These are phyloP conservation scores for Hydrocynus forskahlii DNA, from an alignment of 2,797 vertebrate genomes.

Conservation along the genomic window DNA sequence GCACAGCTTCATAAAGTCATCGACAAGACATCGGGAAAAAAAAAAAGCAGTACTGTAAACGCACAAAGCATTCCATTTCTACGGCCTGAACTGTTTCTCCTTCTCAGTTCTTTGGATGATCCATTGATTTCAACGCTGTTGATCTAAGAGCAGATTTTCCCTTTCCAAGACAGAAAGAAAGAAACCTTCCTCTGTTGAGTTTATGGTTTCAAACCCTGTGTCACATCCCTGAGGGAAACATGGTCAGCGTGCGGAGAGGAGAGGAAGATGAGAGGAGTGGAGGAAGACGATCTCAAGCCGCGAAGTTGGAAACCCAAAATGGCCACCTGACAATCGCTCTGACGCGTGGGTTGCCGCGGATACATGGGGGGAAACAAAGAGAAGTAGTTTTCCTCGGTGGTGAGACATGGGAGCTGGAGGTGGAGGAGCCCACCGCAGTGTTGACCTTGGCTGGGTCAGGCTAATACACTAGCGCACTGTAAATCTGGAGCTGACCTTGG, in stretches of 20 bases:
- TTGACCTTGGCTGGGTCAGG: slow-evolving; percentile 73
- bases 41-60: slow-evolving; percentile 34
- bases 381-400: slow-evolving; percentile 62
- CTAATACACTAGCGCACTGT: slow-evolving; percentile 56
- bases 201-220: slow-evolving; percentile 64
- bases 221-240: slow-evolving; percentile 58
- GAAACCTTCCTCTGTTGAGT: slow-evolving; percentile 63
- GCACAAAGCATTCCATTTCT: slow-evolving; percentile 56
- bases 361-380: slow-evolving; percentile 72
- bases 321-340: slow-evolving; percentile 65
- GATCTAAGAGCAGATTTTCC: slow-evolving; percentile 54
- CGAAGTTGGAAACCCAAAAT: slow-evolving; percentile 50
- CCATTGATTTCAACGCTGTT: slow-evolving; percentile 60
- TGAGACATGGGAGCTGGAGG: slow-evolving; percentile 44
- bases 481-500: slow-evolving; percentile 73
- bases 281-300: slow-evolving; percentile 51
- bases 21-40: slow-evolving; percentile 42
- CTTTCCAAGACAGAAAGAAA: slow-evolving; percentile 54
- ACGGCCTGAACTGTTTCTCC: slow-evolving; percentile 58
- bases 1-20: slow-evolving; percentile 56
- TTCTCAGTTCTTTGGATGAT: slow-evolving; percentile 58
- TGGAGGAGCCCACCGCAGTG: slow-evolving; percentile 66
- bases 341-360: slow-evolving; percentile 67
- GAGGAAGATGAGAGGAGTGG: slow-evolving; percentile 39
- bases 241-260: slow-evolving; percentile 38